These are phyloP conservation scores for Leiothrix lutea DNA, from an alignment of 2,113 vertebrate species.

Conservation along the genomic window DNA sequence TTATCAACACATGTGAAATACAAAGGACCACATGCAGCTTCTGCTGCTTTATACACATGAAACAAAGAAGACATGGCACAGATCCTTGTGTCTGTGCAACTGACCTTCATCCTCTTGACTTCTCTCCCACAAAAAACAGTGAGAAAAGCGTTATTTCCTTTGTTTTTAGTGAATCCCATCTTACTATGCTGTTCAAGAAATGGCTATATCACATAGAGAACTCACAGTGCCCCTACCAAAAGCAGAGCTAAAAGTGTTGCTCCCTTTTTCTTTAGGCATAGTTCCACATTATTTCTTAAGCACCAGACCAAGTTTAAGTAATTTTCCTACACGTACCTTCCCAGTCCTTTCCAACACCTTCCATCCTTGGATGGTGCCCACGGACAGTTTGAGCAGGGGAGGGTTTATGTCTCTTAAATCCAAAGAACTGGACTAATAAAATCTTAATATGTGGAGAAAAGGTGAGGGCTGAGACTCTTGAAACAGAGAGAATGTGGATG, in stretches of 20 bases:
- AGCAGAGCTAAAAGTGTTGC: background rate
- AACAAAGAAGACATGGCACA: background rate
- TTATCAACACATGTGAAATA: background rate
- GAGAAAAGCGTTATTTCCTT: background rate
- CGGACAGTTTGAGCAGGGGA: background rate
- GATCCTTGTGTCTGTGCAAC: background rate
- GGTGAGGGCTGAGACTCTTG: background rate
- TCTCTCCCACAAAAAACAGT: background rate
- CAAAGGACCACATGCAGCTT: background rate
- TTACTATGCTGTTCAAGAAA: background rate
- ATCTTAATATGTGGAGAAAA: background rate
- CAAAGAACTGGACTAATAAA: background rate
- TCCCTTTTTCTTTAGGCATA: background rate
- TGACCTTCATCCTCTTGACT: background rate
- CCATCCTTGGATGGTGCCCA: background rate
- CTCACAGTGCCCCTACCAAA: background rate
- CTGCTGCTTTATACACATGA: background rate
- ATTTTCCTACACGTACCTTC: background rate
- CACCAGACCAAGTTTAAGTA: background rate
- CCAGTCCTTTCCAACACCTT: background rate
- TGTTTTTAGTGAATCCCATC: background rate
- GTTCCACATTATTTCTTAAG: background rate
- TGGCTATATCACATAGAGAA: background rate
- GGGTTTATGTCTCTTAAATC: accelerated
- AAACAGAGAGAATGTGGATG: background rate